Base-by-base conservation (phyloP, 2,113 vertebrate species). In the Rutilus rutilus region DNA sequence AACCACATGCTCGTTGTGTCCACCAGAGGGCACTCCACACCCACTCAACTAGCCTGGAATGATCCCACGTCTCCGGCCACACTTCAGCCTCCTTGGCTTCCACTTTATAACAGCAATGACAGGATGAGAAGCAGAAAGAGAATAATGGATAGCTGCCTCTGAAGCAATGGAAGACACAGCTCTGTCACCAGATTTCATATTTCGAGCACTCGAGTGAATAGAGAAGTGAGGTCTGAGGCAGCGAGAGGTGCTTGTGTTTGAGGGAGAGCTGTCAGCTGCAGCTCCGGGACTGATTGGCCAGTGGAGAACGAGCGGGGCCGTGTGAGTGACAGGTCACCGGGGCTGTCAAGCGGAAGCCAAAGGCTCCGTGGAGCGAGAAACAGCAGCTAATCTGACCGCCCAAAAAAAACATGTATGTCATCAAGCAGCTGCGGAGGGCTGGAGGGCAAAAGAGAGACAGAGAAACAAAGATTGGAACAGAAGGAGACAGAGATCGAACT, bases 21-120 rank as follows among this genome's bases (percentile, higher is more conserved):
- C 82, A 83, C 82, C 82, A 83, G 82, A 83, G 65, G 67, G 82
- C 82, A 57, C 82, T 83, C 45, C 4, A 39, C 50, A 36, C 65
- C 67, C 82, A 83, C 67, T 42, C 64, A 73, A 83, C 30, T 17
- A 14, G 60, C 17, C 62, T n/a, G 14, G 60, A 81, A 21, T 1
- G 15, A 47, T 21, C 42, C 17, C 4, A 2, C 33, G 4, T 69
- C 33, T 21, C 42, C n/a, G 8, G 42, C 7, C 60, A 52, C 60
- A 67, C 79, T 47, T 50, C 33, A 59, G 45, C 74, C 74, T 77
- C 78, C 25, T 52, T 30, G 1, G 62, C 62, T 59, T 74, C 50
- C 21, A 83, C 45, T 54, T 57, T 36, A n/a, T 50, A 45, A 81
- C 36, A 81, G 69, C 75, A 57, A 78, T 64, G 59, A 81, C 78